Base-by-base conservation (phyloP, 2,113 vertebrate genomes). In the Dicrurus megarhynchus region DNA sequence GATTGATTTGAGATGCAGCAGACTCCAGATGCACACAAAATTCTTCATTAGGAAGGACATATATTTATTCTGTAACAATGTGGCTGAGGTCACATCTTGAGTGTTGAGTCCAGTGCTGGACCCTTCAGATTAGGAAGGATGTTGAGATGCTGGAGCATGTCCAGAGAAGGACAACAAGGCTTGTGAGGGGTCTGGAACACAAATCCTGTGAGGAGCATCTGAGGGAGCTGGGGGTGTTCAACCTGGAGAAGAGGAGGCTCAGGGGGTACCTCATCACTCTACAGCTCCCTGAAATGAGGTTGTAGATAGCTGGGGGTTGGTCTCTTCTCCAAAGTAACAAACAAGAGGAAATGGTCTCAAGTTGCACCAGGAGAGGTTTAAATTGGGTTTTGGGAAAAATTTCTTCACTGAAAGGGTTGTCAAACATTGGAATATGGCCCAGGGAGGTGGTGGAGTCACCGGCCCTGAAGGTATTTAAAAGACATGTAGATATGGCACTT, bases 401-500 rank as follows among this genome's bases (percentile, higher is more conserved):
- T 26, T 53, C 19, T 59, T 53, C 19, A 14, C 44, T 2, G 1
- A 64, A 85, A 81, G 9, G 7, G 9, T 6, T 42, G 11, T 24
- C 50, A 68, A 44, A 24, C 28, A 13, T 4, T 32, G 37, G 23
- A 68, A 50, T n/a, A 20, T 12, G 22, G 11, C 24, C 44, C 57
- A 60, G 32, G 23, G 12, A 49, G 8, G 10, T 9, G 3, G 28
- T 44, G 3, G 52, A 12, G 18, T 16, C 56, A 47, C 9, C 41
- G 50, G 1, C 26, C 13, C 6, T 22, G 19, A 11, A 61, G 11
- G 3, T 32, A 39, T 44, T 60, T 49, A 18, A 71, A 53, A 50
- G 16, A 32, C 1, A 0, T 1, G 15, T 9, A 28, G 13, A 6
- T 24, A 3, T 35, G 41, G 24, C 20, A 9, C 11, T 73, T 17